Conservation (phyloP, 1,140 invertebrate species). For the Eueides isabella region DNA sequence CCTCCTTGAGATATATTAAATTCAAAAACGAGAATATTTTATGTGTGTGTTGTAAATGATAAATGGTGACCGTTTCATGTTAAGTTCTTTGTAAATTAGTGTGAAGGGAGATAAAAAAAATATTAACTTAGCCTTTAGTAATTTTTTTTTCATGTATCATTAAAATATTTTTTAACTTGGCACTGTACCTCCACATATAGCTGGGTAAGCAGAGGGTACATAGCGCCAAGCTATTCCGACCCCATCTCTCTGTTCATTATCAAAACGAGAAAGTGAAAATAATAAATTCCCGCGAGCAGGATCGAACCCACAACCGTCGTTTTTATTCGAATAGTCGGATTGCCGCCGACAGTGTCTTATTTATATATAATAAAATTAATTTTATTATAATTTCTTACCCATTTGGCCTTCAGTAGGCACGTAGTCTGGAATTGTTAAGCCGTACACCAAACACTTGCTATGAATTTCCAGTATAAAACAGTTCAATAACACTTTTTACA, state of each 20-base stretch:
- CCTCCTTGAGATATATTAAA: constrained; percentile 6
- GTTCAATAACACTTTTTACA: constrained; percentile 32
- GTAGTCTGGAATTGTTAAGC: constrained; percentile 72
- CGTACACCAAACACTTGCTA: constrained; percentile 42
- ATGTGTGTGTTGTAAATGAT: background rate
- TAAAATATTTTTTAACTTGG: no score
- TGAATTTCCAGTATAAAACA: constrained; percentile 41
- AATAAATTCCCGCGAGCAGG: no score
- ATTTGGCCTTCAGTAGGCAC: constrained; percentile 68
- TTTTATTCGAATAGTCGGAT: no score
- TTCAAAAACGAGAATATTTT: background rate
- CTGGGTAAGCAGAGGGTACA: no score
- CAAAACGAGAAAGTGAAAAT: no score
- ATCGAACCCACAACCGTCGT: no score
- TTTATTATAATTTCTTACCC: constrained; percentile 56
- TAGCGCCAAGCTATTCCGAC: background rate
- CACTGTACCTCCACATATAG: no score
- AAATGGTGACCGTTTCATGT: background rate
- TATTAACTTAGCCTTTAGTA: no score
- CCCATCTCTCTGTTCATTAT: background rate
- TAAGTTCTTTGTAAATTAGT: background rate
- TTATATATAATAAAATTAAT: no score
- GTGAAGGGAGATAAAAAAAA: no score
- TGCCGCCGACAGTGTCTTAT: no score
- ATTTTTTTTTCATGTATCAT: no score